A percentile compares a stretch with the other conserved stretches of the same genome.
phyloP scores from a whole-genome alignment of 2,113 vertebrate species.

The Platysteira castanea region DNA sequence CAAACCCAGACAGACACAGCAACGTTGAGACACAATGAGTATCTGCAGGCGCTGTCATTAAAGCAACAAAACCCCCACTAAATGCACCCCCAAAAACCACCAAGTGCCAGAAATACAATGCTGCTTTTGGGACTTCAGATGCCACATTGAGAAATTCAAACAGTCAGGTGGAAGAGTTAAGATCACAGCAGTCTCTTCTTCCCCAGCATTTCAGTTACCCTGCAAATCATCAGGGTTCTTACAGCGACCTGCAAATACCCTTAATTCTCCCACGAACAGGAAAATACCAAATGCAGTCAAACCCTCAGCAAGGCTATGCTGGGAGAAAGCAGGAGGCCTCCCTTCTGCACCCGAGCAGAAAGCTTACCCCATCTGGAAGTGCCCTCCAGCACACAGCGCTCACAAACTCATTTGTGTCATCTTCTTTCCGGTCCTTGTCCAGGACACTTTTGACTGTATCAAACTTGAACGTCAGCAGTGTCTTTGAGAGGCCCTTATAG shows the following conservation, averaged over 20 bases:
- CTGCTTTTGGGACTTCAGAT: not conserved
- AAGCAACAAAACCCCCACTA: not conserved
- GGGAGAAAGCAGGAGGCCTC: not conserved
- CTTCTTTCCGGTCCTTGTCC: constrained; percentile 98
- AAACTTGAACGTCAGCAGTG: constrained; percentile 96
- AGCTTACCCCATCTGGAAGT: constrained; percentile 92
- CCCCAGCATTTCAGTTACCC: not conserved
- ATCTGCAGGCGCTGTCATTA: not conserved
- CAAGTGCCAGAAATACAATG: not conserved
- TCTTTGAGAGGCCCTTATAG: constrained; percentile 99
- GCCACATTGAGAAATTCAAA: not conserved
- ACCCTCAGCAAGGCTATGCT: not conserved
- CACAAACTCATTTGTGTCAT: constrained; percentile 98
- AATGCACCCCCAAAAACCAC: not conserved
- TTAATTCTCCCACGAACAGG: not conserved
- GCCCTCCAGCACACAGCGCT: constrained; percentile 98
- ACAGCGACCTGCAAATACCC: fast-evolving
- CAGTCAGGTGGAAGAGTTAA: not conserved
- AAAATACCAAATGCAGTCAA: not conserved
- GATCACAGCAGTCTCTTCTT: not conserved
- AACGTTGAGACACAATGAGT: not conserved
- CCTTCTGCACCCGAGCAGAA: not conserved
- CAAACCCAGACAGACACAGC: not conserved
- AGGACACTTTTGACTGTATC: constrained; percentile 98
- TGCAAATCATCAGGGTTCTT: not conserved